These are phyloP conservation scores for Euphydryas editha DNA, from an alignment of 2,888 invertebrate genomes.

Conservation along the genomic window DNA sequence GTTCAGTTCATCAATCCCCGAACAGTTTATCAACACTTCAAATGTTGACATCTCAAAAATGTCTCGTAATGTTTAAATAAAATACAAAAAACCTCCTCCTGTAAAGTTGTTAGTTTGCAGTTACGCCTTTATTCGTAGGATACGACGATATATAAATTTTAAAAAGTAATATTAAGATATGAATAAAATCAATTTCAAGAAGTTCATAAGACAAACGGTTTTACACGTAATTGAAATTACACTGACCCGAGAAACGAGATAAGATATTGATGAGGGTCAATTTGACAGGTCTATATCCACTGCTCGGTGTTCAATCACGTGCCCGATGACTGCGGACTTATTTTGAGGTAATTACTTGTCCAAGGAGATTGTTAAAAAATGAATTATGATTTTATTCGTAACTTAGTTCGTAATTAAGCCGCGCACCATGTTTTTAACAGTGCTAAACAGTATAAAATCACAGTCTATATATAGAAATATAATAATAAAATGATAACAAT, in stretches of 20 bases:
- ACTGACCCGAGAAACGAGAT: not conserved
- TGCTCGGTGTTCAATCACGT: conserved; percentile 6
- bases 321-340: not conserved
- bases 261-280: conserved; percentile 22
- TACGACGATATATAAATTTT: not conserved
- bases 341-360: conserved; percentile 10
- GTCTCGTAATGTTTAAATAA: too few relatives aligned
- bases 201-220: not conserved
- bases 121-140: too few relatives aligned
- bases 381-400: not conserved
- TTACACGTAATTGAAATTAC: not conserved
- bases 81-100: too few relatives aligned
- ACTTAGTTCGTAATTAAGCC: not conserved
- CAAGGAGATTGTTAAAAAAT: not conserved
- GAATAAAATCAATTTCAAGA: not conserved
- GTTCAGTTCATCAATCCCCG: too few relatives aligned
- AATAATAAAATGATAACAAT: too few relatives aligned
- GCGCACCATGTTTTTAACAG: not conserved
- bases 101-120: too few relatives aligned
- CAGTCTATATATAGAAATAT: not conserved
- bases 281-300: conserved; percentile 12
- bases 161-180: not conserved
- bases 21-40: too few relatives aligned
- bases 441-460: too few relatives aligned
- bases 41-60: too few relatives aligned